Conservation (phyloP, 2,113 vertebrate species). For the Drymodes brunneopygia region DNA sequence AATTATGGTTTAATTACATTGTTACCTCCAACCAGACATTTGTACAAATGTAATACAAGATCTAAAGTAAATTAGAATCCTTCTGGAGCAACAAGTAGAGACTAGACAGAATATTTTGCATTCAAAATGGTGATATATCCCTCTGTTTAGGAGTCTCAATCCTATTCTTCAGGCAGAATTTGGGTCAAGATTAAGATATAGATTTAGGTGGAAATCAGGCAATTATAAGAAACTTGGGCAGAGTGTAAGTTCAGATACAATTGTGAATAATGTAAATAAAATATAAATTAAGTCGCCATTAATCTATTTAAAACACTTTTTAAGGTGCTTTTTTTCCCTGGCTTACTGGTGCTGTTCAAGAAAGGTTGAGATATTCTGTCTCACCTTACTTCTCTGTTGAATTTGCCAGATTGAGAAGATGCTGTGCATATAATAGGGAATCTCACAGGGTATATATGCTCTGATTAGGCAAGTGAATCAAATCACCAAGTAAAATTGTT, state of each 20-base stretch:
- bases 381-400: neutral
- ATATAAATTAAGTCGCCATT: neutral
- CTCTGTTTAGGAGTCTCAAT: neutral
- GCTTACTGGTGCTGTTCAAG: neutral
- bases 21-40: neutral
- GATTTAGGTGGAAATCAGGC: neutral
- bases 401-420: neutral
- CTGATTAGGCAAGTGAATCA: neutral
- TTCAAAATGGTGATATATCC: neutral
- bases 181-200: neutral
- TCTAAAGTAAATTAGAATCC: neutral
- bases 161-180: neutral
- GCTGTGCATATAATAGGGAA: neutral
- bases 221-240: neutral
- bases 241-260: neutral
- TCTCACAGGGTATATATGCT: neutral
- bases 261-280: neutral
- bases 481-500: neutral
- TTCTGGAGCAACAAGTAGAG: neutral
- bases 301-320: neutral
- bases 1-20: neutral
- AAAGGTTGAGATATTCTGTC: neutral
- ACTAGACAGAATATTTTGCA: neutral
- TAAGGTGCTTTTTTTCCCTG: neutral
- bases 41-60: neutral